These are phyloP conservation scores for Podocnemis expansa DNA, from an alignment of 2,113 vertebrate species.

Conservation along the genomic window DNA sequence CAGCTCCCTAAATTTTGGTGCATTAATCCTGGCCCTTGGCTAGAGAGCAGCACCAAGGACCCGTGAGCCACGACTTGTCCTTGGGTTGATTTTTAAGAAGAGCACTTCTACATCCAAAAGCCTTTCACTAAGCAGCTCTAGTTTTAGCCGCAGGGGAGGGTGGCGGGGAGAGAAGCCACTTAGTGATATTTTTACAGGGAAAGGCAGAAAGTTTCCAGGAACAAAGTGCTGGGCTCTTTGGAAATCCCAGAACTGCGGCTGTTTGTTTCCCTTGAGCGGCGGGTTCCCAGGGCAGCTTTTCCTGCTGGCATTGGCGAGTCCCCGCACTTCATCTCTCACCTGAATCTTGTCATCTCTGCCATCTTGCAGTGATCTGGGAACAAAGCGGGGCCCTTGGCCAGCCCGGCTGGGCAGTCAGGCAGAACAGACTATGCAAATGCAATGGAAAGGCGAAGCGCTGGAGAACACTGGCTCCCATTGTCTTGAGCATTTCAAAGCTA, in stretches of 20 bases:
- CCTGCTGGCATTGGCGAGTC: slow-evolving; percentile 57
- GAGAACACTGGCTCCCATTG: slow-evolving; percentile 86
- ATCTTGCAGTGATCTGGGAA: slow-evolving; percentile 83
- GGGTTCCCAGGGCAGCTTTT: slow-evolving; percentile 68
- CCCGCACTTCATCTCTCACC: slow-evolving; percentile 82
- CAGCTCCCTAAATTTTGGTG: neutral
- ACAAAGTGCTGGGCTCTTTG: neutral
- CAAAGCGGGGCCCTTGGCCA: slow-evolving; percentile 80
- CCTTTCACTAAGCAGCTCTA: neutral
- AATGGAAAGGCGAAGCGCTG: slow-evolving; percentile 77
- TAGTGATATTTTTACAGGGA: neutral
- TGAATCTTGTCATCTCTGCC: slow-evolving; percentile 83
- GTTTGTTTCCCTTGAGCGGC: neutral
- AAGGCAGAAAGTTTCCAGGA: neutral
- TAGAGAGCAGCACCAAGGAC: neutral
- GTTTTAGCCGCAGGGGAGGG: neutral
- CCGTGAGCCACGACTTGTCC: neutral
- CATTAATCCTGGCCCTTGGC: slow-evolving; percentile 6
- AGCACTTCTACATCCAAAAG: neutral
- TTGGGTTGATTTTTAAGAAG: neutral
- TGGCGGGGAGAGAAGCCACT: neutral
- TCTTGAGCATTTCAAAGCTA: slow-evolving; percentile 81
- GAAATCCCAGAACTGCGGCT: neutral
- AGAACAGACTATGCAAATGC: slow-evolving; percentile 89
- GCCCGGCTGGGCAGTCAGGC: slow-evolving; percentile 85